Conservation (phyloP, 2,797 vertebrate species). For the Halcyon leucocephala region DNA sequence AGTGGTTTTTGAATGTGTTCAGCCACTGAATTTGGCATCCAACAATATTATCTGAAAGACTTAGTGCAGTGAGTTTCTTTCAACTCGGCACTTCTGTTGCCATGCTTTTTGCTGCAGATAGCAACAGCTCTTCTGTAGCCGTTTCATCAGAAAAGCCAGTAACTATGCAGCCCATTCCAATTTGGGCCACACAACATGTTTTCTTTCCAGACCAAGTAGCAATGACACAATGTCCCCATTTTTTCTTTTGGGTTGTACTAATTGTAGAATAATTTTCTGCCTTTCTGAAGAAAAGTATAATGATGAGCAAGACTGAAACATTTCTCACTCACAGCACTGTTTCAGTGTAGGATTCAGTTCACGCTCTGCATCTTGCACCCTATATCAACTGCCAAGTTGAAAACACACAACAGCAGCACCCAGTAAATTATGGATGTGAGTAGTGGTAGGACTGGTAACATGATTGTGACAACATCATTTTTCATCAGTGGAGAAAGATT, state of each 20-base stretch:
- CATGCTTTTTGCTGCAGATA: not conserved
- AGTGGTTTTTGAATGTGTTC: not conserved
- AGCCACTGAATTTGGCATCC: slow-evolving; percentile 3
- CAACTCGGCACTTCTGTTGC: not conserved
- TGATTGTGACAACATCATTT: not conserved
- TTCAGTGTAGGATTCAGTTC: not conserved
- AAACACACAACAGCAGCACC: not conserved
- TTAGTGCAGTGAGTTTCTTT: not conserved
- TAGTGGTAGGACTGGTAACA: not conserved
- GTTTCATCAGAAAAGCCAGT: not conserved
- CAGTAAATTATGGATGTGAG: not conserved
- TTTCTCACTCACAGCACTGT: not conserved
- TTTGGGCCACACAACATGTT: not conserved
- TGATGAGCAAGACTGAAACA: not conserved
- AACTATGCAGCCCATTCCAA: not conserved
- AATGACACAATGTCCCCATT: not conserved
- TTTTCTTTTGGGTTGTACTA: not conserved
- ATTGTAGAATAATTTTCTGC: not conserved
- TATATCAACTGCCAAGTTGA: not conserved
- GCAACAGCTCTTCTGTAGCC: not conserved
- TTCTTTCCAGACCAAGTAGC: not conserved
- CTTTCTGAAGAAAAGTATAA: not conserved
- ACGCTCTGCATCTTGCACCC: not conserved
- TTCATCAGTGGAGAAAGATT: not conserved
- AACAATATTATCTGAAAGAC: not conserved